Conservation (phyloP, 2,888 invertebrate genomes). For the Patella ulyssiponensis region DNA sequence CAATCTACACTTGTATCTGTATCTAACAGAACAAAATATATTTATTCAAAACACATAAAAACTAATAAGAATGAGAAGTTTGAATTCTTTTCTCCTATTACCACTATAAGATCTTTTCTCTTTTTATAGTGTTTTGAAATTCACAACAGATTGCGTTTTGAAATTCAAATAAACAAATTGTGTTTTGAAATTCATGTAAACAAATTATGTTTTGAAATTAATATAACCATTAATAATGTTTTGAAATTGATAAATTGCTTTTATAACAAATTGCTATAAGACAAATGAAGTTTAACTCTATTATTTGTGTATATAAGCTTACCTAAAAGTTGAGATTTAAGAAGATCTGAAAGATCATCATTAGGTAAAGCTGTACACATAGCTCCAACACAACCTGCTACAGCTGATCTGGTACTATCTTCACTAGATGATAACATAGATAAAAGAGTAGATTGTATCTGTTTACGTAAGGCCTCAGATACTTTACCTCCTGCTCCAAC, state of each 20-base stretch:
- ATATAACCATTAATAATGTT: neutral
- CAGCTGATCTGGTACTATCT: conserved; percentile 85
- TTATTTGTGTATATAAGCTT: conserved; percentile 58
- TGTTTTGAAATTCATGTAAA: neutral
- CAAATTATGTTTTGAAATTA: neutral
- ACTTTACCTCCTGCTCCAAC: conserved; percentile 90
- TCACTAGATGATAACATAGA: conserved; percentile 76
- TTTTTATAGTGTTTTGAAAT: no score
- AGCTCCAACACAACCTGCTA: conserved; percentile 92
- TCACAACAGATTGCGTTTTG: neutral
- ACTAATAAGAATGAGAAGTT: neutral
- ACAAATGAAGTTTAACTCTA: no score
- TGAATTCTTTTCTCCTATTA: neutral
- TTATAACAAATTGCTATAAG: no score
- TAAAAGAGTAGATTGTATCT: conserved; percentile 76
- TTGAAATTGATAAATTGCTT: no score
- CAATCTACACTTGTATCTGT: conserved; percentile 75
- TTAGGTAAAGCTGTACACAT: conserved; percentile 81
- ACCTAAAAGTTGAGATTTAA: conserved; percentile 84
- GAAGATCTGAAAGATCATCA: conserved; percentile 81
- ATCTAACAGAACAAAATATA: conserved; percentile 41
- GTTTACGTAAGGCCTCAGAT: conserved; percentile 84
- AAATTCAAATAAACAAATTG: neutral
- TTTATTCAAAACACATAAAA: neutral
- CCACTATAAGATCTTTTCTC: neutral